These are phyloP conservation scores for Arge pagana DNA, from an alignment of 2,888 invertebrate genomes.

Conservation along the genomic window DNA sequence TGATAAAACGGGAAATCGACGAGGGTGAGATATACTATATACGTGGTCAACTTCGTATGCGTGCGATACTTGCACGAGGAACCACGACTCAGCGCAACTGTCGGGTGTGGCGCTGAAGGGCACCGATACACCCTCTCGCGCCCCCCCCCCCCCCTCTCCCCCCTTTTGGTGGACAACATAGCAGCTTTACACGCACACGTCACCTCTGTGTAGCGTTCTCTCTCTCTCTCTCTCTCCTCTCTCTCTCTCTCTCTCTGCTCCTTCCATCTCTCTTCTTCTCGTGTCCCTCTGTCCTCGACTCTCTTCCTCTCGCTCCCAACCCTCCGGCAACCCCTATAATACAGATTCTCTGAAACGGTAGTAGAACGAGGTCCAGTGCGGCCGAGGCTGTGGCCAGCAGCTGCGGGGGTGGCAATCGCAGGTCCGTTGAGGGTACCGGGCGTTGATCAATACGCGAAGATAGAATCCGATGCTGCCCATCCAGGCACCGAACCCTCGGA, in stretches of 20 bases:
- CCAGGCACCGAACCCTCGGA: slow-evolving; percentile 43
- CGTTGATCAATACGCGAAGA: slow-evolving; percentile 60
- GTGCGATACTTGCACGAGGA: too few species aligned
- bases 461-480: slow-evolving; percentile 58
- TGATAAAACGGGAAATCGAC: too few species aligned
- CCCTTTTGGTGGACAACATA: background rate
- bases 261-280: slow-evolving; percentile 14
- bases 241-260: slow-evolving; percentile 16
- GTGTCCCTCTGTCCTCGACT: slow-evolving; percentile 15
- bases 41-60: too few species aligned
- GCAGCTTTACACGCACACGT: too few species aligned
- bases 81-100: too few species aligned
- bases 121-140: too few species aligned
- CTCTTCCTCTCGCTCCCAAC: slow-evolving; percentile 12
- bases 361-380: slow-evolving; percentile 35
- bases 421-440: slow-evolving; percentile 51
- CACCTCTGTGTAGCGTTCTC: slow-evolving; percentile 28
- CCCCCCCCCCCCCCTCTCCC: background rate
- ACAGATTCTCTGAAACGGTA: slow-evolving; percentile 31
- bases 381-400: too few species aligned
- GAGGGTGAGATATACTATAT: too few species aligned
- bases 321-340: slow-evolving; percentile 42
- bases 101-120: too few species aligned
- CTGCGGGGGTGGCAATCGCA: slow-evolving; percentile 52
- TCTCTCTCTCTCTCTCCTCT: slow-evolving; percentile 17